phyloP scores from a whole-genome alignment of 2,888 invertebrate genomes.

The Epinotia demarniana region DNA sequence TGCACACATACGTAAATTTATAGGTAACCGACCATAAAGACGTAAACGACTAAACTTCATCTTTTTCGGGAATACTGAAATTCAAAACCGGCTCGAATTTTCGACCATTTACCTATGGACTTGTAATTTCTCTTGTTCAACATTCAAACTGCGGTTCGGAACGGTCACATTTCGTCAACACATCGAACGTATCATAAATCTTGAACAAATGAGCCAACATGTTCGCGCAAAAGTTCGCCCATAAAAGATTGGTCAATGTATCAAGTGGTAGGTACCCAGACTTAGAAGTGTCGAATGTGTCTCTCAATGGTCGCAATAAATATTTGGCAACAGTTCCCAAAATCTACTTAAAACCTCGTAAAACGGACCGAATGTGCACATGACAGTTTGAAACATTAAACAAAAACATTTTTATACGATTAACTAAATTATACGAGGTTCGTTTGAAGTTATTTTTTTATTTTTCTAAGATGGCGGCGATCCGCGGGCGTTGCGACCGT shows the following conservation, averaged over 20 bases:
- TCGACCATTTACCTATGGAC: conserved; percentile 7
- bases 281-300: conserved; percentile 12
- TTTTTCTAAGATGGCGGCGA: conserved; percentile 69
- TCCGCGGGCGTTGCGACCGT: conserved; percentile 63
- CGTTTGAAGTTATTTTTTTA: conserved; percentile 51
- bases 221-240: conserved; percentile 12
- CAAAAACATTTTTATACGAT: conserved; percentile 42
- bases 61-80: not conserved
- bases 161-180: conserved; percentile 25
- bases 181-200: conserved; percentile 20
- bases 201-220: conserved; percentile 22
- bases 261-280: not conserved
- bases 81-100: conserved; percentile 7
- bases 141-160: conserved; percentile 2
- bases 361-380: conserved; percentile 32
- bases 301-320: conserved; percentile 52
- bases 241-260: conserved; percentile 13
- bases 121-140: conserved; percentile 14
- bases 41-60: not conserved
- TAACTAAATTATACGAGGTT: conserved; percentile 37
- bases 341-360: conserved; percentile 41
- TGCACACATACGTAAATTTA: not conserved
- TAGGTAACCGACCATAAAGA: not conserved
- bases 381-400: conserved; percentile 38
- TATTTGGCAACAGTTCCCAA: conserved; percentile 54